Base-by-base conservation (phyloP, 2,797 vertebrate genomes). In the Rhinogobio ventralis region DNA sequence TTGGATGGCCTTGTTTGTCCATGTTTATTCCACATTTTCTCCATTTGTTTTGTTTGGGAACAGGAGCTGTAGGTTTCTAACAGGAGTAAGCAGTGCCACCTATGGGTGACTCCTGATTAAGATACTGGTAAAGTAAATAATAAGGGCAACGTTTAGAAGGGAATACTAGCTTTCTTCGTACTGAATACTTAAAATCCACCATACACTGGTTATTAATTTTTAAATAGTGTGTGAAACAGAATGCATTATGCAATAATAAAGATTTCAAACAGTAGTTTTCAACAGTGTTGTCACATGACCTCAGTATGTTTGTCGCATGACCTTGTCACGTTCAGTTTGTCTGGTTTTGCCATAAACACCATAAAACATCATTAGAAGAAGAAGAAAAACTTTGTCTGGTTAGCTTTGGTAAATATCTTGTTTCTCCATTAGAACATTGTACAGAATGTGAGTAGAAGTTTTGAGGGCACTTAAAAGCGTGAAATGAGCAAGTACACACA, bases 31-130 rank as follows among this genome's bases (percentile, higher is more conserved):
- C 7, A 53, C 30, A 14, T 51, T 23, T 80, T n/a, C 2, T 51
- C 28, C 33, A 62, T 17, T 55, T 64, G 76, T 68, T 85, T n/a
- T n/a, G 14, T 72, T 42, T 73, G 64, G 53, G 55, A 8, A 33
- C 46, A 19, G 55, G 36, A 60, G 30, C 51, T 76, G 17, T 5
- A 55, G 20, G 19, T 78, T 33, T 49, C 20, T 42, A 76, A 55
- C 25, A 33, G 81, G 53, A 81, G 83, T 64, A 17, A 57, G 85
- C 57, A 82, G 86, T 86, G 85, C 81, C 87, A 83, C 71, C 87
- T 89, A 69, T 86, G 53, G 82, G 55, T 53, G 51, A 20, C 8
- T 67, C 17, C 42, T 46, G 45, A 17, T 71, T 71, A 60, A 30
- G 73, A 73, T 46, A 82, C 19, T 60, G 17, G 7, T 42, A 1